These are phyloP conservation scores for Rotaria magnacalcarata DNA, from an alignment of 2,888 invertebrate genomes.

Conservation along the genomic window DNA sequence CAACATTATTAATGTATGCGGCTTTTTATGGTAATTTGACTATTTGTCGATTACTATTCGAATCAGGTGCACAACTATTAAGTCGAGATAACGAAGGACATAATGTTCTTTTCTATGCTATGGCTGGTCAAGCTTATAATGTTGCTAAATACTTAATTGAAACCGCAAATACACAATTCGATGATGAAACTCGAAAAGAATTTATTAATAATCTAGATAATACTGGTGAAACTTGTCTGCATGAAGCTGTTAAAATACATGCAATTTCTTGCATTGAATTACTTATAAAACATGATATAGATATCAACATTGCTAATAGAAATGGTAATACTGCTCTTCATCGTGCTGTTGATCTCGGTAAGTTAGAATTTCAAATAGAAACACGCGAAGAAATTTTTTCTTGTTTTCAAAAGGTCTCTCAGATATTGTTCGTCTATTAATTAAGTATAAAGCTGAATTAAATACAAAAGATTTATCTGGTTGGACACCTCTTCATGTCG, in stretches of 20 bases:
- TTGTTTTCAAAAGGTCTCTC: background rate
- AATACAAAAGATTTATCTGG: conserved; percentile 41
- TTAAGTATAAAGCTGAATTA: conserved; percentile 32
- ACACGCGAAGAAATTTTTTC: too few species aligned
- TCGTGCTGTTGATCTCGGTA: conserved; percentile 37
- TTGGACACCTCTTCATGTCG: conserved; percentile 67
- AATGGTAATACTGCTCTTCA: conserved; percentile 37
- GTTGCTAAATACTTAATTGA: background rate
- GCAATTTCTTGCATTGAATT: conserved; percentile 32
- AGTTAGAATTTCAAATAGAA: background rate
- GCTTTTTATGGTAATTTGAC: conserved; percentile 6
- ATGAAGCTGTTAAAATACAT: conserved; percentile 20
- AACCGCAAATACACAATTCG: background rate
- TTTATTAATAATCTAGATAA: conserved; percentile 31
- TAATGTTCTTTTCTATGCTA: conserved; percentile 25
- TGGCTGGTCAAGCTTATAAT: conserved; percentile 34
- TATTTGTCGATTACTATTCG: background rate
- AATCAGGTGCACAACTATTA: background rate
- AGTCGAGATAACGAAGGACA: conserved; percentile 21
- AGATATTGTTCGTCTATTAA: conserved; percentile 39
- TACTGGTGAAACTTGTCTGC: background rate
- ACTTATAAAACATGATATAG: conserved; percentile 34
- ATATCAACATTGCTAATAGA: conserved; percentile 38
- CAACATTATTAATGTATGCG: conserved; percentile 33
- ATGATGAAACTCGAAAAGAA: background rate